Conservation (phyloP, 2,797 vertebrate species). For the Cheirogaleus major region DNA sequence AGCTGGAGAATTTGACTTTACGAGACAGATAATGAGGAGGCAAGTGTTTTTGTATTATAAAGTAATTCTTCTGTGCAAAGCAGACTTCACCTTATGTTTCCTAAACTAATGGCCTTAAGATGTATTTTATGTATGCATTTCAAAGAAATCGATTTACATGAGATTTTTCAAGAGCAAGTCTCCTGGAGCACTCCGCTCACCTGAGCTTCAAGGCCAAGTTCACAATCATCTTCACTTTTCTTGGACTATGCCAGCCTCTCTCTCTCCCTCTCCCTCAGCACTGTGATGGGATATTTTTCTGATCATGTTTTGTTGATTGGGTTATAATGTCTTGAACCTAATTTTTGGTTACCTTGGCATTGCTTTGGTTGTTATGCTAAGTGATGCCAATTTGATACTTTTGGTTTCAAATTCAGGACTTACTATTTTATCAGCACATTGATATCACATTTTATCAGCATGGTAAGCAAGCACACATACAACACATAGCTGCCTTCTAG, state of each 20-base stretch:
- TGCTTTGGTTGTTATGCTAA: background rate
- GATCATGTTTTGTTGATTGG: background rate
- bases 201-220: background rate
- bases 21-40: background rate
- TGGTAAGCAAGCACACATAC: background rate
- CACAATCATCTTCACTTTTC: background rate
- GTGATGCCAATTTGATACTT: background rate
- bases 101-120: background rate
- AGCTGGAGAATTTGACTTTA: background rate
- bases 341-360: background rate
- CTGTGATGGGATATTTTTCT: constrained; percentile 8
- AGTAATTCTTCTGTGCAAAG: background rate
- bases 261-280: background rate
- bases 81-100: background rate
- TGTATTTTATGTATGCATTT: background rate
- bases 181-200: background rate
- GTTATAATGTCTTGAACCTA: background rate
- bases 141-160: background rate
- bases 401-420: background rate
- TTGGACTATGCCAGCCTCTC: background rate
- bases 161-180: background rate
- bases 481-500: background rate
- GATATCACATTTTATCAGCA: background rate
- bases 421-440: background rate
- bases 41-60: background rate